Base-by-base conservation (phyloP, 2,888 invertebrate species). In the Habroteleia sp. region DNA sequence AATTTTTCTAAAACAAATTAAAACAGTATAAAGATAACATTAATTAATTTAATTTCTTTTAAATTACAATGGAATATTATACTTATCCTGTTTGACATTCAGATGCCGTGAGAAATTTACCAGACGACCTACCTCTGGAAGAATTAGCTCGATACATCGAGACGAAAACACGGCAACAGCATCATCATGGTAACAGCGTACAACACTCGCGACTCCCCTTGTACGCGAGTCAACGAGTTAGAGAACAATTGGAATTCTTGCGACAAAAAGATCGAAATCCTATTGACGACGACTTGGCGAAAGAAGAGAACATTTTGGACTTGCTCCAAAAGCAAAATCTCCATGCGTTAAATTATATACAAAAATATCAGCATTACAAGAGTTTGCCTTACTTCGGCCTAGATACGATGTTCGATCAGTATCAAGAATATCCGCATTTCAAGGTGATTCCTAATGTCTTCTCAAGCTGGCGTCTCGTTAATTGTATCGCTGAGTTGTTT, bases 91-190 rank as follows among this genome's bases (percentile, higher is more conserved):
- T n/a, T n/a, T n/a, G n/a, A n/a, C n/a, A n/a, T 17, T 31, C n/a
- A 87, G 87, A 85, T 80, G 82, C 79, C 29, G 77, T 80, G 31
- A 77, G 83, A 6, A 83, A 83, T 13, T 69, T 78, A n/a, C 52
- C 81, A 41, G 78, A 82, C 20, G 79, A 81, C 46, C 65, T 80
- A 4, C 78, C 68, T 5, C 58, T 86, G 8, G 81, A 84, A 46
- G 79, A 84, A 11, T 20, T 87, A 16, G 78, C 81, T n/a, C 79
- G 81, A 8, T 82, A 81, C 25, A 56, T 86, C 20, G 81, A 85
- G 35, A 50, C 79, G 1, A 77, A 81, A 27, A 74, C 60, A 5
- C 77, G 76, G n/a, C 65, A 54, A 4, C 63, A n/a, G n/a, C n/a
- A 69, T 14, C 73, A 66, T 4, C 65, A 39, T 29, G 41, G 29